Evolutionary conservation across 2,113 vertebrate genomes (phyloP).

Genomic region (Rynchops niger): DNA sequence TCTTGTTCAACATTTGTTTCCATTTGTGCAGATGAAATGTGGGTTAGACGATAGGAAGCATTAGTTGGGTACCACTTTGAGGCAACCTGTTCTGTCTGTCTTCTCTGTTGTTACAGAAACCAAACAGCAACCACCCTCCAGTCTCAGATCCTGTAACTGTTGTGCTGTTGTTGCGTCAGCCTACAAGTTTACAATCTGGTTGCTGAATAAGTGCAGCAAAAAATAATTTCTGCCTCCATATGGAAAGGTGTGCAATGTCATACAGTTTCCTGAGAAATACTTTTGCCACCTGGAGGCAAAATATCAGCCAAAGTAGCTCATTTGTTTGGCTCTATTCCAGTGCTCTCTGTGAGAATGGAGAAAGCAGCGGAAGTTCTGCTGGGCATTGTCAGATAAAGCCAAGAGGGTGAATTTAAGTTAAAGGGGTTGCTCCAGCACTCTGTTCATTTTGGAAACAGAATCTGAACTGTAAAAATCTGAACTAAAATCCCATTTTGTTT

Average conservation of each 20-base stretch:
- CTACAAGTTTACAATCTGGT: not conserved
- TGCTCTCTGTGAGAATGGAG: not conserved
- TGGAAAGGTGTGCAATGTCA: not conserved
- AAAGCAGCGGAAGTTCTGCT: not conserved
- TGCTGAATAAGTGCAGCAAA: not conserved
- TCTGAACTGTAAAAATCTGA: not conserved
- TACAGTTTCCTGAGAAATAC: not conserved
- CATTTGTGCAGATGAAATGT: not conserved
- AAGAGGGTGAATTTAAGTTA: not conserved
- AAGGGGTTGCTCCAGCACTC: not conserved
- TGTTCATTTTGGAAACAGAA: not conserved
- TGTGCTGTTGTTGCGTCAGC: not conserved
- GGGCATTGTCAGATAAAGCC: not conserved
- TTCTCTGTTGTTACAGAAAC: not conserved
- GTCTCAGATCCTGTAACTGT: not conserved
- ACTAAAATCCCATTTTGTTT: not conserved
- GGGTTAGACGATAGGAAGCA: not conserved
- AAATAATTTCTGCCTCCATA: not conserved
- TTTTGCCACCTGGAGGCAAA: not conserved
- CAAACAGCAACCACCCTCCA: fast-evolving
- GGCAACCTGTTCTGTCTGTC: not conserved
- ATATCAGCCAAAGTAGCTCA: not conserved
- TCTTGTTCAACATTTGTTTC: not conserved
- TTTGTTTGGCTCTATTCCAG: not conserved
- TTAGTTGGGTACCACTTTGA: not conserved